phyloP scores from a whole-genome alignment of 2,113 vertebrate species.

The Thomomys bottae region DNA sequence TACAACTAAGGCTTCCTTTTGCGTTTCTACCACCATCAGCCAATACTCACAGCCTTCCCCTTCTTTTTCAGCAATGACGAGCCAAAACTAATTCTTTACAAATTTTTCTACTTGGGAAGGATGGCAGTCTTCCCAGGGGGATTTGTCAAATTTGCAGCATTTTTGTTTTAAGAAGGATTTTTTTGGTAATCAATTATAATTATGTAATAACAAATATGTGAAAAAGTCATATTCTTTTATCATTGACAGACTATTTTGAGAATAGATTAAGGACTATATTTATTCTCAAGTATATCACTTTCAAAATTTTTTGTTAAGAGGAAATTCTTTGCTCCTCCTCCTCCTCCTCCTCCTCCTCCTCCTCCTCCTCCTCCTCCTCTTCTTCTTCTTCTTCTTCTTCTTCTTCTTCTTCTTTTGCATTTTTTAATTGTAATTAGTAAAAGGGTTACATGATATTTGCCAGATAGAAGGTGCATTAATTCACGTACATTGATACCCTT shows the following conservation, averaged over 20 bases:
- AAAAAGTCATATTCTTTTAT: conserved; percentile 36
- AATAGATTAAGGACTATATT: conserved; percentile 9
- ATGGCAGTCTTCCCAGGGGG: not conserved
- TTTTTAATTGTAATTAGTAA: no score
- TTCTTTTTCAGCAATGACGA: not conserved
- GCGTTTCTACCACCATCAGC: not conserved
- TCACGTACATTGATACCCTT: no score
- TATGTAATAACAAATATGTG: conserved; percentile 38
- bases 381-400: no score
- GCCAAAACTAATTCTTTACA: not conserved
- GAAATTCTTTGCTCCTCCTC: not conserved
- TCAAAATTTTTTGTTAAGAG: not conserved
- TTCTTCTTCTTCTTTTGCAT: no score
- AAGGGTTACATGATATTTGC: no score
- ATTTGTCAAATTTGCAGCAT: not conserved
- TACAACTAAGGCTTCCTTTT: not conserved
- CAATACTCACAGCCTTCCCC: not conserved
- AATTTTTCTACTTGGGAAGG: not conserved
- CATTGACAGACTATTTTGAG: conserved; percentile 25
- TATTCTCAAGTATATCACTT: conserved; percentile 20
- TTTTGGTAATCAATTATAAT: conserved; percentile 51
- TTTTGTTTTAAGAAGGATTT: conserved; percentile 40
- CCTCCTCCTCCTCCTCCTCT: no score
- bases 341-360: no score
- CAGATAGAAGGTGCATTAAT: no score